These are phyloP conservation scores for Leptinotarsa tumamoca DNA, from an alignment of 2,888 invertebrate species.

Conservation along the genomic window DNA sequence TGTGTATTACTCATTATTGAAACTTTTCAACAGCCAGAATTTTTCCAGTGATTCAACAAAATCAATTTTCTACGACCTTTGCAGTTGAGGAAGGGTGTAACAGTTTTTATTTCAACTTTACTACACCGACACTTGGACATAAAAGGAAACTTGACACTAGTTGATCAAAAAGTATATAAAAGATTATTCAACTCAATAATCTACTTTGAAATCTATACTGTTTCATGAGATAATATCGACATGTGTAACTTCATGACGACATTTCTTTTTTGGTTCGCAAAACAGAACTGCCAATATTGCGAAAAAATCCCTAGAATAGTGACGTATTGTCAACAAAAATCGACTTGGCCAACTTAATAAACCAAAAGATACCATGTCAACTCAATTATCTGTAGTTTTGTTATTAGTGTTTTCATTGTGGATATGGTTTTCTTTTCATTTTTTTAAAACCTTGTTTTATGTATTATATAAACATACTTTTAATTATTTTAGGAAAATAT, in stretches of 20 bases:
- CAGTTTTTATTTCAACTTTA: slow-evolving; percentile 40
- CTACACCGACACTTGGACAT: slow-evolving; percentile 43
- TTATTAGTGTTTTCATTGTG: not conserved
- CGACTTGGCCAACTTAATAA: slow-evolving; percentile 27
- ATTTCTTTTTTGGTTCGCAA: slow-evolving; percentile 61
- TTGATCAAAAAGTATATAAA: slow-evolving; percentile 46
- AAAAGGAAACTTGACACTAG: slow-evolving; percentile 53
- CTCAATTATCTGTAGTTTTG: too few species aligned
- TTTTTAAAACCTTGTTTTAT: too few species aligned
- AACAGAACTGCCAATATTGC: slow-evolving; percentile 48
- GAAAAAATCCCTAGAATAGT: slow-evolving; percentile 41
- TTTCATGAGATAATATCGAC: slow-evolving; percentile 65
- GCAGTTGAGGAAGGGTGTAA: slow-evolving; percentile 59
- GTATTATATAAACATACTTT: too few species aligned
- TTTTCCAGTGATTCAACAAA: slow-evolving; percentile 49
- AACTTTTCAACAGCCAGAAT: slow-evolving; percentile 29
- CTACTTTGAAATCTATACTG: slow-evolving; percentile 51
- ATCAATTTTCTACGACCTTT: slow-evolving; percentile 57
- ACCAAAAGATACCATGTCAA: slow-evolving; percentile 5
- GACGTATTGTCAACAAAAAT: slow-evolving; percentile 42
- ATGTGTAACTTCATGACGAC: slow-evolving; percentile 66
- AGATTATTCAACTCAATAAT: slow-evolving; percentile 54
- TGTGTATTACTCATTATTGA: slow-evolving; percentile 48
- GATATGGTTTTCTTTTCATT: slow-evolving; percentile 4
- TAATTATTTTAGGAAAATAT: too few species aligned